Base-by-base conservation (phyloP, 2,888 invertebrate species). In the Lamellibrachia satsuma region DNA sequence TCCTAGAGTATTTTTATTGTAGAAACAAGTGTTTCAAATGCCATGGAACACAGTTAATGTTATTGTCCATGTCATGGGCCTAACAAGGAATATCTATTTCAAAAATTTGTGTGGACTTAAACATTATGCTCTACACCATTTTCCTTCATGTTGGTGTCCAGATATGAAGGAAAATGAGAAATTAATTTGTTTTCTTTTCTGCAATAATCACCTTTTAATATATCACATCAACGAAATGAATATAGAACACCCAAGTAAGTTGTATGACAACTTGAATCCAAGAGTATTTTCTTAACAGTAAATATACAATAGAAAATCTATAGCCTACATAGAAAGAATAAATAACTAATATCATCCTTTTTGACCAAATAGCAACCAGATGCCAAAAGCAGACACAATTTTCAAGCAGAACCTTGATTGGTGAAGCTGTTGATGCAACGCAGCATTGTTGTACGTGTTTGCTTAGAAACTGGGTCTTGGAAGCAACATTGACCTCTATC, bases 271-370 rank as follows among this genome's bases (percentile, higher is more conserved):
- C 75, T 75, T 22, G 75, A 22, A 75, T 22, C 75, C 75, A 75
- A 75, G 75, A 75, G 75, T 75, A 75, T 75, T 75, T 75, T n/a
- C 75, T 75, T 75, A 75, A 75, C 75, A 75, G 75, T 75, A 75
- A 75, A 75, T 75, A 75, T 75, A 75, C 75, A 75, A 75, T 75
- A 15, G 22, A 75, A 75, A 75, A 75, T 75, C 75, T 75, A 75
- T n/a, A 75, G 75, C 75, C 75, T 75, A 75, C 75, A 15, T 75
- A 15, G n/a, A 75, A 75, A 75, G 75, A 75, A 75, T 75, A 75
- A 75, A 75, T 75, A 75, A 75, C 75, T 75, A 75, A 75, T 75
- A 75, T 75, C 75, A 75, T 75, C 75, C 75, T 75, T 75, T 75
- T 75, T 75, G n/a, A 75, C 75, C 75, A 75, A 75, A n/a, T 75